A percentile compares a stretch with the other conserved stretches of the same genome.
Conservation (phyloP, 2,888 invertebrate genomes). For the Isoperla grammatica region DNA sequence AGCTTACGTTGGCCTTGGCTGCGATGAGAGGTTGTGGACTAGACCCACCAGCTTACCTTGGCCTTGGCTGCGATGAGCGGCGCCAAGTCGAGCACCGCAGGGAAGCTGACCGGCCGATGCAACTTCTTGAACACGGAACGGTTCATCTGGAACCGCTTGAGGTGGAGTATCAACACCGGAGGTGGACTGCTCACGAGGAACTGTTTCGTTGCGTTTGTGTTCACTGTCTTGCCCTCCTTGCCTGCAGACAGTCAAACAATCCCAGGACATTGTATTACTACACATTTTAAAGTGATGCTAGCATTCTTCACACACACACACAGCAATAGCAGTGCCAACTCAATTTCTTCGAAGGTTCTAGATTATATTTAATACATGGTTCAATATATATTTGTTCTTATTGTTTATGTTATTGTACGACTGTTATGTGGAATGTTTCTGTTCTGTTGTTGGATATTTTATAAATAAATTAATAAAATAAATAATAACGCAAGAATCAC, state of each 20-base stretch:
- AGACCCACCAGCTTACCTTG: constrained; percentile 43
- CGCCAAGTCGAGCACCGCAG: constrained; percentile 76
- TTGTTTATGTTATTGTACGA: no score
- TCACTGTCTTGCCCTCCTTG: constrained; percentile 58
- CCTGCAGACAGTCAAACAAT: constrained; percentile 22
- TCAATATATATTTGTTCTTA: no score
- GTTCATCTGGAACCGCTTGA: constrained; percentile 88
- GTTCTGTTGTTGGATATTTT: no score
- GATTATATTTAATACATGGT: no score
- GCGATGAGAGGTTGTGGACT: no score
- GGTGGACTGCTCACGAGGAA: constrained; percentile 87
- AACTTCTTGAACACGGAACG: constrained; percentile 68
- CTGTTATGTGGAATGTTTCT: no score
- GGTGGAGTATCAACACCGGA: constrained; percentile 86
- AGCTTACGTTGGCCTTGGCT: no score
- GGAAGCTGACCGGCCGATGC: constrained; percentile 81
- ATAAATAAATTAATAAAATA: no score
- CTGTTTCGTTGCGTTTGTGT: constrained; percentile 77
- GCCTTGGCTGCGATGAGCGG: constrained; percentile 75
- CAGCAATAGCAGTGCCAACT: no score
- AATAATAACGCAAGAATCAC: no score
- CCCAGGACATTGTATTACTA: neutral
- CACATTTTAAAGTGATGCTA: neutral
- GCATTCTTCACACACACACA: no score
- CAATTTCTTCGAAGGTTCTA: no score